Evolutionary conservation across 2,888 invertebrate species (phyloP), one percentile per base, ranked within the genome.

Genomic region (Steinernema hermaphroditum): DNA sequence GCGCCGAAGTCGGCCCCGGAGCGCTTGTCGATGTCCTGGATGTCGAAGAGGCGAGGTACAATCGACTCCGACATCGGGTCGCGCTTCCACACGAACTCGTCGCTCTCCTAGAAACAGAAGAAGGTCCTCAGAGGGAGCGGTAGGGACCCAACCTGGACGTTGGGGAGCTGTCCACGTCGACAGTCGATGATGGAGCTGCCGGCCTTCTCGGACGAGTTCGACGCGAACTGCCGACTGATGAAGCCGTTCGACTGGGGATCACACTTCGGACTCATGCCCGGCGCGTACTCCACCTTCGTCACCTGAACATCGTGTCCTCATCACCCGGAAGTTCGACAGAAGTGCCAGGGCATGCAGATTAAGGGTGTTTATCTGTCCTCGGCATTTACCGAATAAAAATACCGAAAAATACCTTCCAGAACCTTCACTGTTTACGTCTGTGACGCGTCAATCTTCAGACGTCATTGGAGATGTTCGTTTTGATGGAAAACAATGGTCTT

Each of bases 141-240:
- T 37, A 37, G 37, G 37, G n/a, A n/a, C n/a, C 37, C 12, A 4
- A 62, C 62, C 62, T 62, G 62, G 16, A 62, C 62, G 16, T 62
- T 34, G 29, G 34, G 32, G 14, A 62, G 14, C 34, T 62, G 68
- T 16, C 68, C 68, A 14, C 77, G 68, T 12, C 78, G 62, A 19
- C 79, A 77, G 71, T 84, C 84, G 32, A 84, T 73, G 12, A 83
- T 72, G 70, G 81, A 79, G 62, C 79, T 81, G 41, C 84, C 84
- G 19, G 84, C 84, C 19, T 80, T 82, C 44, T 76, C 77, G 22
- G 76, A 76, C 2, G 77, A 75, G 50, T 81, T 82, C 9, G 82
- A 75, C 41, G 79, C 74, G 50, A 84, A 84, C 69, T 84, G 84
- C 2, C 81, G 75, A 16, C 81, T 81, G 29, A 84, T 74, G 74